Percentiles rank a stretch among this genome's conserved stretches.
phyloP scores from a whole-genome alignment of 2,113 vertebrate genomes.

The Podarcis raffonei region DNA sequence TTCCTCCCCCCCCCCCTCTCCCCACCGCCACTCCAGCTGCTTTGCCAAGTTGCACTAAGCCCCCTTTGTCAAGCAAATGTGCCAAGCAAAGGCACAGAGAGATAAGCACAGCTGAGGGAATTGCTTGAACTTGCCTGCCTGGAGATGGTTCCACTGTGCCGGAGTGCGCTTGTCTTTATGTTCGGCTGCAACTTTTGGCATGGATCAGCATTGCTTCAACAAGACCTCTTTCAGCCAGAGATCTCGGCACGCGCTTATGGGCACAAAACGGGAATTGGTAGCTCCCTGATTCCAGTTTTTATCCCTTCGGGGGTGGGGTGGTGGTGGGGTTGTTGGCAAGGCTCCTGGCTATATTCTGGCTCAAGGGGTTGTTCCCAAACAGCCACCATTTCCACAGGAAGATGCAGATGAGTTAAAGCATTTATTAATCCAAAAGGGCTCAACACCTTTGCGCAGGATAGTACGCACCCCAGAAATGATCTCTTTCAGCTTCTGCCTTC shows the following conservation, averaged over 20 bases:
- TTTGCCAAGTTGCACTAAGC: slow-evolving; percentile 62
- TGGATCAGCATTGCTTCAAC: slow-evolving; percentile 16
- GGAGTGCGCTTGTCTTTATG: slow-evolving; percentile 25
- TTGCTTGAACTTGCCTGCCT: slow-evolving; percentile 45
- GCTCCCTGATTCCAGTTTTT: neutral
- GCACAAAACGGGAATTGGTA: neutral
- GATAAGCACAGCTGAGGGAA: slow-evolving; percentile 71
- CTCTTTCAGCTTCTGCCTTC: too few species aligned
- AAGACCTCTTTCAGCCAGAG: slow-evolving; percentile 44
- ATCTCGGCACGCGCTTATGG: neutral
- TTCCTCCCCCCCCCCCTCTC: slow-evolving; percentile 8
- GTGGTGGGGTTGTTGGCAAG: neutral
- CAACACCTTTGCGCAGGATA: neutral
- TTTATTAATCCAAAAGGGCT: neutral
- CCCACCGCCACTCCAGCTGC: neutral
- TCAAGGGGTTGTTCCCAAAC: neutral
- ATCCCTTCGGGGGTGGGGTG: neutral
- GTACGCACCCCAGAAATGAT: too few species aligned
- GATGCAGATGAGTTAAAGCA: neutral
- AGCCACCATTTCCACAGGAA: neutral
- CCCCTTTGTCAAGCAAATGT: slow-evolving; percentile 68
- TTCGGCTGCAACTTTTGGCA: neutral
- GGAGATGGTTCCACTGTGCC: neutral
- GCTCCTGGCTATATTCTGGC: neutral
- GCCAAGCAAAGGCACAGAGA: slow-evolving; percentile 64